phyloP scores from a whole-genome alignment of 1,140 invertebrate genomes.

The Ladona fulva region DNA sequence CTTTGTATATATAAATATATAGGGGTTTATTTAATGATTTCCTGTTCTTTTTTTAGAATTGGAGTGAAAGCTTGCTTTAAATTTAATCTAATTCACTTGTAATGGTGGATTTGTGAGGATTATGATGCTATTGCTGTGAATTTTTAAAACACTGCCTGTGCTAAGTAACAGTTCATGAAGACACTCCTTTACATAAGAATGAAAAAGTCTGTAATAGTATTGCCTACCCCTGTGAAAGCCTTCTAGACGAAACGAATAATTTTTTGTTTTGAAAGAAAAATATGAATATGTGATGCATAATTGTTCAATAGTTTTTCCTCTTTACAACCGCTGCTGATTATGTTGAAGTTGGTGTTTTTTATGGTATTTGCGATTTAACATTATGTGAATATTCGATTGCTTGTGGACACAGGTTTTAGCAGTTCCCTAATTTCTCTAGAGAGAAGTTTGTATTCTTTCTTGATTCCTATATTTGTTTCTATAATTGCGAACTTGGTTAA shows the following conservation, averaged over 20 bases:
- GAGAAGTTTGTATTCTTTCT: not conserved
- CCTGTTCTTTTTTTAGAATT: not conserved
- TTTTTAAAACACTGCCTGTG: not conserved
- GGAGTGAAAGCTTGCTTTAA: not conserved
- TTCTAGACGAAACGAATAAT: not conserved
- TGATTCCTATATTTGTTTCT: not conserved
- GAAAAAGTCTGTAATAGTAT: not conserved
- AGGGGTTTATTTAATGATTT: not conserved
- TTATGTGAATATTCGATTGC: slow-evolving; percentile 1
- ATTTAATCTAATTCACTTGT: not conserved
- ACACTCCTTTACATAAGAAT: not conserved
- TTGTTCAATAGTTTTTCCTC: not conserved
- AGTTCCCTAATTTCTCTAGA: not conserved
- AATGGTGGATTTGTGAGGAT: not conserved
- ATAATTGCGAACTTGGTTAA: not conserved
- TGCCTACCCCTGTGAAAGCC: not conserved
- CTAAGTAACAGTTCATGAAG: not conserved
- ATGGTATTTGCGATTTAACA: not conserved
- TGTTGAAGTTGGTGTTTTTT: not conserved
- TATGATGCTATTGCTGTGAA: not conserved
- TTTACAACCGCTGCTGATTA: not conserved
- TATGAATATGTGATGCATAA: not conserved
- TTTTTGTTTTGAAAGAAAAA: not conserved
- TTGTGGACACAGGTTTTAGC: not conserved
- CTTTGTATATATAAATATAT: not conserved